A percentile compares a stretch with the other conserved stretches of the same genome.
Conservation (phyloP, 2,888 invertebrate species). For the Caenorhabditis sp. region DNA sequence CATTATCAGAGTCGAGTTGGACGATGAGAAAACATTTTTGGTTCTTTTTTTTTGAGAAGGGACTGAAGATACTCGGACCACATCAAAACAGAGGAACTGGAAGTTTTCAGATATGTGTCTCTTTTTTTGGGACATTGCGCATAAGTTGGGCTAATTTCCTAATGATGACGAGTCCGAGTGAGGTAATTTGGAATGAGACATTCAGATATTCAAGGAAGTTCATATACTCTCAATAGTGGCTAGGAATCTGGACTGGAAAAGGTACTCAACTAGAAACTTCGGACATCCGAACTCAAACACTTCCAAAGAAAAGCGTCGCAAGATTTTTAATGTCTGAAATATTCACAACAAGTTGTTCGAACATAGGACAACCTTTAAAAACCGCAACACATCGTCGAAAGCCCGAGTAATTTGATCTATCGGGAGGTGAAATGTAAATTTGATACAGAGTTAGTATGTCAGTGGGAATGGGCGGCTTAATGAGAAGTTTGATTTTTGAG, state of each 20-base stretch:
- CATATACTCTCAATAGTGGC: not conserved
- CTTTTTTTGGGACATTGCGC: not conserved
- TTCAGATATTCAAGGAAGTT: slow-evolving; percentile 8
- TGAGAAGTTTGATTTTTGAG: not conserved
- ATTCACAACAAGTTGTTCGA: no score
- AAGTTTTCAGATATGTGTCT: not conserved
- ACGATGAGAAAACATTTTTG: slow-evolving; percentile 12
- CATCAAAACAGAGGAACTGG: not conserved
- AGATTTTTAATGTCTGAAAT: no score
- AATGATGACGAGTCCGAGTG: not conserved
- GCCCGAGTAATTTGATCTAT: no score
- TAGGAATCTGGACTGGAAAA: not conserved
- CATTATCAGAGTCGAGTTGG: slow-evolving; percentile 20
- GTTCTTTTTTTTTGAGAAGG: no score
- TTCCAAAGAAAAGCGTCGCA: no score
- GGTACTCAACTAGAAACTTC: no score
- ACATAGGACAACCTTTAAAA: no score
- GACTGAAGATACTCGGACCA: not conserved
- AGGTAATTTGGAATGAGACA: not conserved
- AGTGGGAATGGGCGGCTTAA: not conserved
- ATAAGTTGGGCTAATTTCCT: not conserved
- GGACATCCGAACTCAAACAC: no score
- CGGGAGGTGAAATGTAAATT: not conserved
- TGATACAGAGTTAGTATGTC: not conserved
- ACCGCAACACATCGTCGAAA: no score